A percentile compares a stretch with the other conserved stretches of the same genome.
phyloP scores from a whole-genome alignment of 2,113 vertebrate genomes.

The Oxygymnocypris stewartii region DNA sequence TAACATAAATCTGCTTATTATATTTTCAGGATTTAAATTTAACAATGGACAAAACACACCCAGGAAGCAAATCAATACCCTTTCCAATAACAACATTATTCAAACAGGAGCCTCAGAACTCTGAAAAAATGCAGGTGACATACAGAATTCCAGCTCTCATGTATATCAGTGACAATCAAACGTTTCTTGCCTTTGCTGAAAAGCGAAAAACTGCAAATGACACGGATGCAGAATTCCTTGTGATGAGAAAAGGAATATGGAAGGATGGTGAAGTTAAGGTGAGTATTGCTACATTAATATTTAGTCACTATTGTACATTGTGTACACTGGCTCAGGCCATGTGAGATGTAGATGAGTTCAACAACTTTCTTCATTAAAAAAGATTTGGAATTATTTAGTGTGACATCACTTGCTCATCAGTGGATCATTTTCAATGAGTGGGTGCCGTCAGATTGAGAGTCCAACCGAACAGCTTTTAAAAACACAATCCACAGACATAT shows the following conservation, averaged over 20 bases:
- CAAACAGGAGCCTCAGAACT: slow-evolving; percentile 59
- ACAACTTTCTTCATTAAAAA: background rate
- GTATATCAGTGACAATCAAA: slow-evolving; percentile 71
- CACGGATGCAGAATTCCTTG: slow-evolving; percentile 79
- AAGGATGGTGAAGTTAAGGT: slow-evolving; percentile 72
- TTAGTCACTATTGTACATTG: background rate
- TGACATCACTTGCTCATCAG: background rate
- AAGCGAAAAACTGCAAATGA: slow-evolving; percentile 77
- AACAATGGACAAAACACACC: background rate
- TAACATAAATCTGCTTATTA: background rate
- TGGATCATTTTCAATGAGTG: background rate
- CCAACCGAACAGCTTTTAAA: too few species aligned
- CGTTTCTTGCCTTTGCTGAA: slow-evolving; percentile 89
- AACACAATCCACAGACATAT: background rate
- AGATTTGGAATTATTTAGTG: background rate
- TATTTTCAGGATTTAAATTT: background rate
- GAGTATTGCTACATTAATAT: slow-evolving; percentile 52
- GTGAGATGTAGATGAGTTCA: too few species aligned
- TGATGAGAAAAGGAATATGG: slow-evolving; percentile 79
- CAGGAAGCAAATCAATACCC: background rate
- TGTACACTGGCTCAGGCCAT: background rate
- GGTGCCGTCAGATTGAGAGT: background rate
- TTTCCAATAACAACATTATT: slow-evolving; percentile 75
- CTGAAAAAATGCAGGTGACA: slow-evolving; percentile 56
- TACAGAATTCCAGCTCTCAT: slow-evolving; percentile 90